Evolutionary conservation across 2,113 vertebrate species (phyloP).

Genomic region (Columbina picui): DNA sequence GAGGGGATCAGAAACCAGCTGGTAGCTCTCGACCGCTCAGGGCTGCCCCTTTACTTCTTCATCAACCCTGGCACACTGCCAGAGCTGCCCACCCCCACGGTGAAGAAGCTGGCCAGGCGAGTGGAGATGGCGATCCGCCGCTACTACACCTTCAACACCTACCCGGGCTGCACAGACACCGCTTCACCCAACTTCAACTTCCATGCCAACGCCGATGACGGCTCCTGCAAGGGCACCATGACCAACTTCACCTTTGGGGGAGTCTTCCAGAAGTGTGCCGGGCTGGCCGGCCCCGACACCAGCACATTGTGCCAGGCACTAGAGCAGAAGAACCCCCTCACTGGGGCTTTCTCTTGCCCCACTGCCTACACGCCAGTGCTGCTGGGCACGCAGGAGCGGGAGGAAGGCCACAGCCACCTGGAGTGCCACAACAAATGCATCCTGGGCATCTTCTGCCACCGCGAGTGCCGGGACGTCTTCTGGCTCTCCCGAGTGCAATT

Average conservation of each 20-base stretch:
- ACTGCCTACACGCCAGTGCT: conserved; percentile 64
- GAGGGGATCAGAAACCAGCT: conserved; percentile 85
- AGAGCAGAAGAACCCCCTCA: conserved; percentile 84
- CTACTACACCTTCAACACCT: conserved; percentile 88
- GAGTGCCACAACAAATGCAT: conserved; percentile 70
- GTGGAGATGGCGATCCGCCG: conserved; percentile 77
- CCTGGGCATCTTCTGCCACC: conserved; percentile 70
- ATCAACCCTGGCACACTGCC: conserved; percentile 79
- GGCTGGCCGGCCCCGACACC: conserved; percentile 24
- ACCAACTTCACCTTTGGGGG: conserved; percentile 91
- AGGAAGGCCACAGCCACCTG: conserved; percentile 80
- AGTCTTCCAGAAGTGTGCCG: conserved; percentile 81
- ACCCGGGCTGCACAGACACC: conserved; percentile 82
- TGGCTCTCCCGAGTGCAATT: conserved; percentile 77
- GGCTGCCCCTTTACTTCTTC: conserved; percentile 84
- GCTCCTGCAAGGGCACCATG: conserved; percentile 79
- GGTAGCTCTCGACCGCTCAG: conserved; percentile 86
- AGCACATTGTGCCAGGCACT: conserved; percentile 72
- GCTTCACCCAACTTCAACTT: conserved; percentile 89
- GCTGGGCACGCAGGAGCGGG: conserved; percentile 78
- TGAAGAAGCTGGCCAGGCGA: conserved; percentile 73
- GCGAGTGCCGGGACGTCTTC: conserved; percentile 77
- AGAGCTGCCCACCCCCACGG: conserved; percentile 81
- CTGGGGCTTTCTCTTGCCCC: conserved; percentile 81
- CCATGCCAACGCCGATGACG: conserved; percentile 86